These are phyloP conservation scores for Larimichthys polyactis DNA, from an alignment of 2,113 vertebrate genomes.

Conservation along the genomic window DNA sequence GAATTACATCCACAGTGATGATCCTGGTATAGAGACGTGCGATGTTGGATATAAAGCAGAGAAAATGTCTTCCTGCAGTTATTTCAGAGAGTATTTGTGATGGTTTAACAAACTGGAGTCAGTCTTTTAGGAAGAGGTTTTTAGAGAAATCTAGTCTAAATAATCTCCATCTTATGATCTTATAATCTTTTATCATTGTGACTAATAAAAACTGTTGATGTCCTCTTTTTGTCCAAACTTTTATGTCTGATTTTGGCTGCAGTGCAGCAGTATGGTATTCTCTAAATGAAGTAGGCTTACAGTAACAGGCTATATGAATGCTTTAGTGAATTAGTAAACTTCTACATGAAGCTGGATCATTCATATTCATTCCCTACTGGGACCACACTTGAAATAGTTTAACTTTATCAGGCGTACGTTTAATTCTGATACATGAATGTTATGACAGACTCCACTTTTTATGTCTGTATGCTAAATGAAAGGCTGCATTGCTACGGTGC, in stretches of 20 bases:
- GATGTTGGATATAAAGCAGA: neutral
- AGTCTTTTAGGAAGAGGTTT: constrained; percentile 2
- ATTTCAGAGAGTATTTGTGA: neutral
- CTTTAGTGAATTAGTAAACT: constrained; percentile 46
- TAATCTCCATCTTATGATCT: neutral
- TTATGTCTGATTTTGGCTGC: neutral
- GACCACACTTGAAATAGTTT: constrained; percentile 7
- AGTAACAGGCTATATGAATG: neutral
- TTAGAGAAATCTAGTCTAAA: neutral
- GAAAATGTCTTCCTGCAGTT: neutral
- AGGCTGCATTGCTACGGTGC: too few relatives aligned
- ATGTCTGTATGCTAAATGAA: neutral
- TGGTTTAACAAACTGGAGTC: constrained; percentile 8
- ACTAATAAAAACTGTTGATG: neutral
- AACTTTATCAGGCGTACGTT: neutral
- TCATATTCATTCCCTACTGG: constrained; percentile 30
- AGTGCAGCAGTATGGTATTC: constrained; percentile 12
- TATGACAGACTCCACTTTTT: neutral
- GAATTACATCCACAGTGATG: neutral
- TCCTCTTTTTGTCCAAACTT: constrained; percentile 2
- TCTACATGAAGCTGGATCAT: constrained; percentile 27
- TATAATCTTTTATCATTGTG: constrained; percentile 1
- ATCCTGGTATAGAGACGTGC: neutral
- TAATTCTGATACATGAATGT: neutral
- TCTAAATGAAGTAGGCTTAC: constrained; percentile 6